These are phyloP conservation scores for Endomychus coccineus DNA, from an alignment of 2,888 invertebrate species.

Conservation along the genomic window DNA sequence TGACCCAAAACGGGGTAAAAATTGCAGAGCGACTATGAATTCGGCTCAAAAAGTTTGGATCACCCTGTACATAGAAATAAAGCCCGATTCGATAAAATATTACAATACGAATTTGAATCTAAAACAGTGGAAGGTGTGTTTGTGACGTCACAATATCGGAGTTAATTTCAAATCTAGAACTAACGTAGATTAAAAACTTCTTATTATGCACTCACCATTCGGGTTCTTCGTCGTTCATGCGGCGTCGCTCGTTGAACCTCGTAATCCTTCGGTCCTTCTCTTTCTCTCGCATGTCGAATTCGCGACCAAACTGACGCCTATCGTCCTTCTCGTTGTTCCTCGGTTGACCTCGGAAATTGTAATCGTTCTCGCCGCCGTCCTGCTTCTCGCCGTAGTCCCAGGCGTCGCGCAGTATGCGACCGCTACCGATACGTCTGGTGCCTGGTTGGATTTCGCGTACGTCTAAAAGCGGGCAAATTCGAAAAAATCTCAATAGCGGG, in stretches of 20 bases:
- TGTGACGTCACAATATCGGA: too few relatives aligned
- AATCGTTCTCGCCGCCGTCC: conserved; percentile 25
- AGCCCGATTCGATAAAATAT: too few relatives aligned
- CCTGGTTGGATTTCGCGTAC: conserved; percentile 1
- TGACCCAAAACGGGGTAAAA: too few relatives aligned
- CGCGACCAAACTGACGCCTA: conserved; percentile 20
- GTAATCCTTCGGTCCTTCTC: conserved; percentile 24
- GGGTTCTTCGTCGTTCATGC: conserved; percentile 63
- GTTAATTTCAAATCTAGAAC: too few relatives aligned
- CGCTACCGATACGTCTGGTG: conserved; percentile 70
- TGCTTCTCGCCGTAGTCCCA: conserved; percentile 30
- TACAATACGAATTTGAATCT: too few relatives aligned
- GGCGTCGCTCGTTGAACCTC: conserved; percentile 51
- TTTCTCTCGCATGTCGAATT: conserved; percentile 26
- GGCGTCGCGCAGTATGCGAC: conserved; percentile 59
- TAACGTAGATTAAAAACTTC: conserved; percentile 1
- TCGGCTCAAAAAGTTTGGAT: too few relatives aligned
- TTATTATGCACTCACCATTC: conserved; percentile 59
- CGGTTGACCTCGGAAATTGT: conserved; percentile 26
- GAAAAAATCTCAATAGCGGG: too few relatives aligned
- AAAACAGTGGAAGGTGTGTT: too few relatives aligned
- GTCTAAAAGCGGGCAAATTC: too few relatives aligned
- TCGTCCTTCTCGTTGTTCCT: conserved; percentile 27
- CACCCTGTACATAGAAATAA: too few relatives aligned
- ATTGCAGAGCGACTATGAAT: too few relatives aligned